Evolutionary conservation across 1,140 invertebrate species (phyloP).

Genomic region (Pygmarrhopalites habei): DNA sequence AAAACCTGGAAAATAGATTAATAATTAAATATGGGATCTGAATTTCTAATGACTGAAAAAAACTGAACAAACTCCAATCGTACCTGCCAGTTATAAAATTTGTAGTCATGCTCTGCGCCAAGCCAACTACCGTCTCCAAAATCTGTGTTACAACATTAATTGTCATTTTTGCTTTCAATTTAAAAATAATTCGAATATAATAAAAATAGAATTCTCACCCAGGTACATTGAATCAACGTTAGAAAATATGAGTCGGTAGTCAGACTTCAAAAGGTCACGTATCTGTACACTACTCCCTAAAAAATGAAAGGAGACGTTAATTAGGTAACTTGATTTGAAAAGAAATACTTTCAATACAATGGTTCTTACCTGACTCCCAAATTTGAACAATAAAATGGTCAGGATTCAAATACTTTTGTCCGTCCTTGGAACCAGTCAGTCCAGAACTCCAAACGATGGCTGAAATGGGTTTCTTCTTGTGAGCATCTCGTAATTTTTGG

Average conservation of each 20-base stretch:
- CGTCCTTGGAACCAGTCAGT: slow-evolving; percentile 53
- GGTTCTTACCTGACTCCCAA: slow-evolving; percentile 65
- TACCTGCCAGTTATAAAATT: slow-evolving; percentile 30
- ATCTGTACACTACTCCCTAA: slow-evolving; percentile 31
- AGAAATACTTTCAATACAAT: slow-evolving; percentile 52
- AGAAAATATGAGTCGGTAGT: slow-evolving; percentile 41
- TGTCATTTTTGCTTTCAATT: too few relatives aligned
- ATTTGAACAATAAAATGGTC: slow-evolving; percentile 43
- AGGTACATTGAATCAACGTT: slow-evolving; percentile 41
- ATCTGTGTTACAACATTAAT: too few relatives aligned
- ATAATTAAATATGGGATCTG: slow-evolving; percentile 1
- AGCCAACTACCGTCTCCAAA: slow-evolving; percentile 37
- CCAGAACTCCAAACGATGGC: slow-evolving; percentile 73
- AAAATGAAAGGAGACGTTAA: neutral
- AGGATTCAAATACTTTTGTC: slow-evolving; percentile 48
- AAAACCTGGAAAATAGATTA: slow-evolving; percentile 18
- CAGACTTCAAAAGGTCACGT: slow-evolving; percentile 50
- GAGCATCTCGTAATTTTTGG: slow-evolving; percentile 20
- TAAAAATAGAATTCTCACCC: too few relatives aligned
- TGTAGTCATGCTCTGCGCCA: slow-evolving; percentile 26
- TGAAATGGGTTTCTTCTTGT: slow-evolving; percentile 52
- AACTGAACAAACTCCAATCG: slow-evolving; percentile 3
- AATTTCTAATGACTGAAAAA: neutral
- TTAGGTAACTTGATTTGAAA: neutral
- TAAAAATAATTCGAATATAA: too few relatives aligned